Evolutionary conservation across 2,113 vertebrate genomes (phyloP), one percentile per base, ranked within the genome.

Genomic region (Hystrix brachyura): DNA sequence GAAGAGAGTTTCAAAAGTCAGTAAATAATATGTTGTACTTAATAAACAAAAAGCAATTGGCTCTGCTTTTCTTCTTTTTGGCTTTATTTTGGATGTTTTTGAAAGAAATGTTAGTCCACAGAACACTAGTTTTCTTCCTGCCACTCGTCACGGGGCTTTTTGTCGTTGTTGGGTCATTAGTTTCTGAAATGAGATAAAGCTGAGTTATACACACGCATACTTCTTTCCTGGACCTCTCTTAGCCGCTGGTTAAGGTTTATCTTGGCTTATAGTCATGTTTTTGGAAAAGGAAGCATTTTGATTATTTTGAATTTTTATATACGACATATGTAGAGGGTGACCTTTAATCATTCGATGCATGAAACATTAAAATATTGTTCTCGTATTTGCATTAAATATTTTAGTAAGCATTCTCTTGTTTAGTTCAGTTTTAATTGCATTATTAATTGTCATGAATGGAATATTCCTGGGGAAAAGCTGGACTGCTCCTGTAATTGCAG

Each of bases 311-410:
- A 74, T 96, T 95, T 93, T 96, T 79, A 82, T 74, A 78, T 10
- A 91, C 76, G 90, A 81, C 81, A 51, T 57, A 69, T 84, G 17
- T 12, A 84, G 53, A 83, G 21, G 86, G 9, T 57, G 19, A 74
- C 46, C 48, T 93, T 92, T 94, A 94, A 96, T 83, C 87, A 90
- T 72, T 59, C 87, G 48, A 59, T 59, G 96, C 81, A 32, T 80
- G 38, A 96, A 95, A 85, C 38, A 79, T 32, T 85, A 96, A 95
- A 83, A 93, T 91, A 82, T 72, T 83, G 64, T 29, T 78, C 25
- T 21, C 46, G 60, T 94, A 83, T 89, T 96, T 95, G 94, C 94
- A 90, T 96, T 79, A 93, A 97, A 93, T 97, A 96, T 97, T 92
- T 93, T 25, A 57, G 9, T 32, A 27, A 92, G 0, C 88, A 92